Base-by-base conservation (phyloP, 2,113 vertebrate genomes). In the Typhlomys cinereus region DNA sequence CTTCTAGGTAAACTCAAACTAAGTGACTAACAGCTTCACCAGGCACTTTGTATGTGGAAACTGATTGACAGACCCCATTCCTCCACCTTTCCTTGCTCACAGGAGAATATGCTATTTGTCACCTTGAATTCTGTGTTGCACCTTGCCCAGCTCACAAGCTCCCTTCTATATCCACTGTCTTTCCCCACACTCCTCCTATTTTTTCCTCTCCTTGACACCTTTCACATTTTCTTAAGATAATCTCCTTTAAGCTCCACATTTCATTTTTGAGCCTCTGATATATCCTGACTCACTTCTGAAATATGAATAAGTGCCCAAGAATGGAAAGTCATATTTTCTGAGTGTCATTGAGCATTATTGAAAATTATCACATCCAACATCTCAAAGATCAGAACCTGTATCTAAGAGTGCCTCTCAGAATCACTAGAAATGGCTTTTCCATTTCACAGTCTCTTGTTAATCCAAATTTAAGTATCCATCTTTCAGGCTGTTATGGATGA, bases 181-280 rank as follows among this genome's bases (percentile, higher is more conserved):
- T 25, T 12, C 57, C 57, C 46, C 21, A 39, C 27, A n/a, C n/a
- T n/a, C 4, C 5, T 59, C 14, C 23, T 31, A 39, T 5, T 52
- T 80, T n/a, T 57, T 82, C 69, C 41, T 90, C n/a, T 44, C 46
- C 48, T 86, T 78, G 61, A 90, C 44, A 39, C 25, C 8, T 64
- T 74, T 83, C 57, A 78, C 18, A 39, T 78, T 64, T 41, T 76
- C 18, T 90, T n/a, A 50, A 61, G 69, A 85, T 85, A 90, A 48
- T 18, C 14, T 73, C 31, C 14, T 34, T 57, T 74, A 54, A 88
- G 34, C 6, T 41, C 48, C 61, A 70, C 52, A 64, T 50, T 86
- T 89, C 76, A 57, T 64, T 76, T 91, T 87, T 88, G 57, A 80
- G 27, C 23, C 41, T 66, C 18, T 4, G 11, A 7, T 44, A 71